These are phyloP conservation scores for Pterois miles DNA, from an alignment of 2,797 vertebrate genomes.

Conservation along the genomic window DNA sequence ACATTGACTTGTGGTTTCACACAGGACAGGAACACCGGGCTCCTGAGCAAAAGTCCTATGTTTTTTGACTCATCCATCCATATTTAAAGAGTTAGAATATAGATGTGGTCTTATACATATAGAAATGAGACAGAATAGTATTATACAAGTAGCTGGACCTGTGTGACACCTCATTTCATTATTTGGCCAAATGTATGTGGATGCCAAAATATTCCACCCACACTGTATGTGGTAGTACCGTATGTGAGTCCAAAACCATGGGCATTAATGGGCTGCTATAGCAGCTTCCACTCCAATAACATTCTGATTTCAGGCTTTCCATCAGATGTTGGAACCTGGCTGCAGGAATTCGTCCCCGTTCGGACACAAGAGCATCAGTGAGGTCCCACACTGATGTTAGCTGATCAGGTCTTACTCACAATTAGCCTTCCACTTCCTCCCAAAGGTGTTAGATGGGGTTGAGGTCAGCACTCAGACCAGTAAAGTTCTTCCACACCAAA, in stretches of 20 bases:
- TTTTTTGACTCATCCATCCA: no score
- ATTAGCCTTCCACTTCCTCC: neutral
- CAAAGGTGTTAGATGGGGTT: neutral
- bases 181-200: neutral
- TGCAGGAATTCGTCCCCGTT: neutral
- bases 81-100: neutral
- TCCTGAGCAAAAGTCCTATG: no score
- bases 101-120: neutral
- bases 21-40: no score
- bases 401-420: neutral
- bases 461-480: neutral
- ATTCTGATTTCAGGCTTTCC: neutral
- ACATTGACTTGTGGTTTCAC: no score
- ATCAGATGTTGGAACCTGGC: neutral
- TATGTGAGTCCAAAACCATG: neutral
- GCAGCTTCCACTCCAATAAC: neutral
- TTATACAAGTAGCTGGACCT: neutral
- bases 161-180: neutral
- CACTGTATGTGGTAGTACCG: neutral
- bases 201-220: neutral
- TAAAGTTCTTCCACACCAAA: neutral
- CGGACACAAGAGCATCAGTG: neutral
- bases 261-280: neutral
- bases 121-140: neutral
- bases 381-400: neutral